These are phyloP conservation scores for Delichon dasypus DNA, from an alignment of 2,797 vertebrate genomes.

Conservation along the genomic window DNA sequence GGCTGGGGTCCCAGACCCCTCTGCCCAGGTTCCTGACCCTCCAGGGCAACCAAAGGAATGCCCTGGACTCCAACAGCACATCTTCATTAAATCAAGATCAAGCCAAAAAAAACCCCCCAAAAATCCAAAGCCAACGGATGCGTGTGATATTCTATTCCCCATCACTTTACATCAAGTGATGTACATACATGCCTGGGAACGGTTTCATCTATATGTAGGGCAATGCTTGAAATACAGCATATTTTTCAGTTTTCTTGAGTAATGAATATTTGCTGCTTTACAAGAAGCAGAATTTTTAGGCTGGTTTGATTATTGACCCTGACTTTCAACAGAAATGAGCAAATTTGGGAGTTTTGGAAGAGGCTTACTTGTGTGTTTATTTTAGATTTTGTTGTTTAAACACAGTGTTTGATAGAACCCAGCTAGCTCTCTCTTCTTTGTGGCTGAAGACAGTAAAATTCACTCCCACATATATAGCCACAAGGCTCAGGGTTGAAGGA, in stretches of 20 bases:
- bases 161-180: not conserved
- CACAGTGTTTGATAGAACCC: not conserved
- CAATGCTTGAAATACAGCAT: not conserved
- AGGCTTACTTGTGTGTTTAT: not conserved
- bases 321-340: not conserved
- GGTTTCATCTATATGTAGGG: not conserved
- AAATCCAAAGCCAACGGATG: not conserved
- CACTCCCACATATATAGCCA: not conserved
- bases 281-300: not conserved
- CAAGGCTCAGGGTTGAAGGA: not conserved
- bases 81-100: not conserved
- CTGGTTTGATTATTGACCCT: not conserved
- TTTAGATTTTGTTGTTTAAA: not conserved
- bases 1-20: too few relatives aligned
- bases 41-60: too few relatives aligned
- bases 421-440: not conserved
- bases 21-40: too few relatives aligned
- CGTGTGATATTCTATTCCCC: not conserved
- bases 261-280: not conserved
- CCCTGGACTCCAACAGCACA: too few relatives aligned
- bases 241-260: not conserved
- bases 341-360: not conserved
- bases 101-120: not conserved
- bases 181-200: not conserved
- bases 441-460: not conserved